Evolutionary conservation across 2,888 invertebrate genomes (phyloP), one percentile per base, ranked within the genome.

Genomic region (Thelaira solivaga): DNA sequence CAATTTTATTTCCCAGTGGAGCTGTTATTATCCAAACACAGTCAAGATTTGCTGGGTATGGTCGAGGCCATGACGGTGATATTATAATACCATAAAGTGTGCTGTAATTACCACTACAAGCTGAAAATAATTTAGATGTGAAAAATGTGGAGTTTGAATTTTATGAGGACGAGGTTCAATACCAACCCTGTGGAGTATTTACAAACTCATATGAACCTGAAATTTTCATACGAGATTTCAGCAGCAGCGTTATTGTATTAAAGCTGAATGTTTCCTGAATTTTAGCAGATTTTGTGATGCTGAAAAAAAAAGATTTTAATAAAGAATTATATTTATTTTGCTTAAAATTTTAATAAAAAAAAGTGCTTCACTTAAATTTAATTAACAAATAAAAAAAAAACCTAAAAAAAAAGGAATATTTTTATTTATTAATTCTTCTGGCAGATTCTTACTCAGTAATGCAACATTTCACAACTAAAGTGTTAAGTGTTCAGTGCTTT

Each of bases 21-120:
- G 92, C 96, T 26, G 90, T 91, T 64, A 98, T 93, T 0, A 91
- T 90, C 97, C 97, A 98, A 20, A 90, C 89, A 86, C 98, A 98
- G 67, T 94, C 91, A 68, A 91, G 91, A 80, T 91, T 91, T 0
- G 89, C 85, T 2, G 93, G 93, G 87, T 97, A 98, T 0, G 85
- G 80, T 0, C 90, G 84, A 0, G 97, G 97, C 91, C 93, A 97
- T 67, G 93, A 93, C 0, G 97, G 97, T 7, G 95, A 94, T 82
- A 90, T 91, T 20, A 97, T 91, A 1, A 90, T 87, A 2, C 97
- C 98, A 47, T 91, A 91, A 22, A 90, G 85, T 29, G 92, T 91
- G 36, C 90, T 91, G 81, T 91, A 94, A 41, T 90, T 91, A 0
- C 94, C 94, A 0, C 96, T 96, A 87, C 98, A 98, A 55, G 90